These are phyloP conservation scores for Pachypanchax playfairii DNA, from an alignment of 2,113 vertebrate species.

Conservation along the genomic window DNA sequence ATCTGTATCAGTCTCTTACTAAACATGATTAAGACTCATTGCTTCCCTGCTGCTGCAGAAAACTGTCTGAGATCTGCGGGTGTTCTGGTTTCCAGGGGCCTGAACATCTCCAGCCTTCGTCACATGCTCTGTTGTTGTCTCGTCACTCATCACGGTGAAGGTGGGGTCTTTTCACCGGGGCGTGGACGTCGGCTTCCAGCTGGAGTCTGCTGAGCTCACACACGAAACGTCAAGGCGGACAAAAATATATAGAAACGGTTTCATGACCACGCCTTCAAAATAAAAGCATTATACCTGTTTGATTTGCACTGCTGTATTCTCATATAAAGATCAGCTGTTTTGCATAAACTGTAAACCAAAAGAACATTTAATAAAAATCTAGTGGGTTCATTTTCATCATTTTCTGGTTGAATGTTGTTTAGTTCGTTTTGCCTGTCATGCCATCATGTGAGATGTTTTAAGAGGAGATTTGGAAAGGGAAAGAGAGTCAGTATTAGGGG, in stretches of 20 bases:
- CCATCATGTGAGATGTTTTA: no score
- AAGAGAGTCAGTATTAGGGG: no score
- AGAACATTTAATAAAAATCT: no score
- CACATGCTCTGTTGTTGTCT: constrained; percentile 39
- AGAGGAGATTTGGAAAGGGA: no score
- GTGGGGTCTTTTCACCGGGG: constrained; percentile 65
- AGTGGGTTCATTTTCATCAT: no score
- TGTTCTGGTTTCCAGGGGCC: neutral
- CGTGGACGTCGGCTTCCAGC: constrained; percentile 72
- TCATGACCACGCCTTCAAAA: constrained; percentile 34
- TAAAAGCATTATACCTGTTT: no score
- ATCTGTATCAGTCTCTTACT: constrained; percentile 4
- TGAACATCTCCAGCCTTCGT: constrained; percentile 16
- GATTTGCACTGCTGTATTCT: no score
- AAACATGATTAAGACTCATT: neutral
- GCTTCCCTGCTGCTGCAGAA: constrained; percentile 10
- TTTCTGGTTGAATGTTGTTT: no score
- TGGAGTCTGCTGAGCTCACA: constrained; percentile 64
- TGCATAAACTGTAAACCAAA: no score
- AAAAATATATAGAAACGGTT: neutral
- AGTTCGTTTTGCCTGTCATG: no score
- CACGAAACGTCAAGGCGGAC: constrained; percentile 11
- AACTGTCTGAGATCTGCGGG: constrained; percentile 25
- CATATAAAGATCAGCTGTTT: no score
- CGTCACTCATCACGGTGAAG: constrained; percentile 63